Evolutionary conservation across 1,140 invertebrate genomes (phyloP).

Genomic region (Campodea augens): DNA sequence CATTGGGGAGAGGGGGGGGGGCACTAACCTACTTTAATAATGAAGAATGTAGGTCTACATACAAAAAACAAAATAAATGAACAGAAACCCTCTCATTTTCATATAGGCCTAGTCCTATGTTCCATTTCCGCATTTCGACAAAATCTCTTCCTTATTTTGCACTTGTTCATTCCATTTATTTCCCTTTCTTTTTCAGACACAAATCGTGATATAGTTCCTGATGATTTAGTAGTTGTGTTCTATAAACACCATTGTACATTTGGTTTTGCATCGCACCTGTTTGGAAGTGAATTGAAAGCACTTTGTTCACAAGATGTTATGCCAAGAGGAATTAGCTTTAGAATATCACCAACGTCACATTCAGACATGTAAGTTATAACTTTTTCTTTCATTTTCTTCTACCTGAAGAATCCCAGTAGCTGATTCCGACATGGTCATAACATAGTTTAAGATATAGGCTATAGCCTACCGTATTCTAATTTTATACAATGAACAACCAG

Average conservation of each 20-base stretch:
- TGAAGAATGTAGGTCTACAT: too few species aligned
- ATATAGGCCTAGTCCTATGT: too few species aligned
- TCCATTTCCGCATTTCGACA: too few species aligned
- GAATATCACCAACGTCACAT: constrained; percentile 77
- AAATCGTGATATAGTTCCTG: constrained; percentile 77
- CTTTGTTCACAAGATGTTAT: constrained; percentile 62
- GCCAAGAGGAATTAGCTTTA: constrained; percentile 39
- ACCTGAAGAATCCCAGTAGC: background rate
- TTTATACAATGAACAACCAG: too few species aligned
- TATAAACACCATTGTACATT: constrained; percentile 85
- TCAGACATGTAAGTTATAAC: constrained; percentile 45
- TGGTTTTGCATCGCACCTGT: constrained; percentile 84
- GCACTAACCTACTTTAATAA: too few species aligned
- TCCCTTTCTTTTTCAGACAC: constrained; percentile 36
- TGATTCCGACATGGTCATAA: background rate
- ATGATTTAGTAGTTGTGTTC: constrained; percentile 80
- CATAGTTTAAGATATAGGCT: too few species aligned
- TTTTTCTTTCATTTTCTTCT: constrained; percentile 2
- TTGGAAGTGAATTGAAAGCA: constrained; percentile 76
- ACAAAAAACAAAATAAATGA: too few species aligned
- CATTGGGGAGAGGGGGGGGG: too few species aligned
- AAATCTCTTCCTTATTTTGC: too few species aligned
- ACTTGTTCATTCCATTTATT: constrained; percentile 7
- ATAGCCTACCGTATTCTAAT: too few species aligned
- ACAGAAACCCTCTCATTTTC: too few species aligned